A percentile compares a stretch with the other conserved stretches of the same genome.
phyloP scores from a whole-genome alignment of 2,888 invertebrate species.

The Monochamus alternatus region DNA sequence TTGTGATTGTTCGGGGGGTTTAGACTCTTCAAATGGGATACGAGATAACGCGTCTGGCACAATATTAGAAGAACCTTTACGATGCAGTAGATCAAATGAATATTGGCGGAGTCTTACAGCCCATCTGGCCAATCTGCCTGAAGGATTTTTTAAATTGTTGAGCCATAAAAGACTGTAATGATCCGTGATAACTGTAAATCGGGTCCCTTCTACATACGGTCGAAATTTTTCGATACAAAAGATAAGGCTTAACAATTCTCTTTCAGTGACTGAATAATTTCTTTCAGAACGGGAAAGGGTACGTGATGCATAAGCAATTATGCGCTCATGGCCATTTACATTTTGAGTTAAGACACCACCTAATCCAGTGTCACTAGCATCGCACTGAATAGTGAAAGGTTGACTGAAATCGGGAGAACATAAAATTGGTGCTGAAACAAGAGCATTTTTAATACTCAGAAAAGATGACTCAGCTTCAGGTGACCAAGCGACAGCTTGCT shows the following conservation, averaged over 20 bases:
- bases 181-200: background rate
- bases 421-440: conserved; percentile 54
- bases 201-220: background rate
- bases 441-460: conserved; percentile 48
- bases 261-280: conserved; percentile 56
- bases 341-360: conserved; percentile 53
- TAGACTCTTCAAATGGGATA: background rate
- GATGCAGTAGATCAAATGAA: conserved; percentile 38
- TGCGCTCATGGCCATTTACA: conserved; percentile 48
- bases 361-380: conserved; percentile 44
- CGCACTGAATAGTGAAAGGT: conserved; percentile 49
- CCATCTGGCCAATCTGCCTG: conserved; percentile 30
- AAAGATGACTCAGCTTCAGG: conserved; percentile 53
- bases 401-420: conserved; percentile 53
- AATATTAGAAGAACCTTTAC: conserved; percentile 29
- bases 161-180: conserved; percentile 5
- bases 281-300: conserved; percentile 53
- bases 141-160: conserved; percentile 35
- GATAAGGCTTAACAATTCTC: conserved; percentile 55
- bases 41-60: conserved; percentile 39
- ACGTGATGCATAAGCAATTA: conserved; percentile 43
- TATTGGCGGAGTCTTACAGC: conserved; percentile 28
- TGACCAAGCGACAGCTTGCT: conserved; percentile 46
- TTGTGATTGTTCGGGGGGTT: background rate
- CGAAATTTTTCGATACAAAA: conserved; percentile 52